Evolutionary conservation across 1,140 invertebrate species (phyloP).

Genomic region (Cotesia typhae): DNA sequence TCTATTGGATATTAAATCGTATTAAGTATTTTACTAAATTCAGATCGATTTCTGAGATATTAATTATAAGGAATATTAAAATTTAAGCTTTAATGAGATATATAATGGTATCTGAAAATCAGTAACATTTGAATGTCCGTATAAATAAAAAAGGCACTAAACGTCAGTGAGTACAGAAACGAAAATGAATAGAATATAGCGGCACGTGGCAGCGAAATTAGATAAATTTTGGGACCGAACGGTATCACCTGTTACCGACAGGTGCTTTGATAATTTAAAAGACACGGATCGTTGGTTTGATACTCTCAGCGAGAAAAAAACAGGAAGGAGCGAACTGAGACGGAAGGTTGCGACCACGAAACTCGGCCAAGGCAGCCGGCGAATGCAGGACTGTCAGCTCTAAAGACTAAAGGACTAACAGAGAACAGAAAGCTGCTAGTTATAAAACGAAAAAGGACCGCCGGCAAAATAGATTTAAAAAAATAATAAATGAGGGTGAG

Average conservation of each 20-base stretch:
- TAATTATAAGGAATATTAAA: too few species aligned
- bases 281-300: slow-evolving; percentile 24
- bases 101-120: too few species aligned
- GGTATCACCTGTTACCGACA: slow-evolving; percentile 25
- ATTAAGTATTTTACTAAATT: too few species aligned
- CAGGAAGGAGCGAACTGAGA: slow-evolving; percentile 14
- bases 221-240: not conserved
- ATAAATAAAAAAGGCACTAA: not conserved
- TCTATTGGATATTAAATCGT: too few species aligned
- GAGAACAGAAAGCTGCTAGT: not conserved
- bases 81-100: too few species aligned
- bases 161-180: not conserved
- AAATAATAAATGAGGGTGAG: slow-evolving; percentile 21
- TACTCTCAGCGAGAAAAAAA: too few species aligned
- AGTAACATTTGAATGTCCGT: too few species aligned
- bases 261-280: slow-evolving; percentile 10
- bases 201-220: slow-evolving; percentile 17
- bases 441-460: not conserved
- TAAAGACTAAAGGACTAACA: not conserved
- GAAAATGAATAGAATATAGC: not conserved
- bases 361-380: slow-evolving; percentile 27
- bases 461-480: not conserved
- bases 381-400: not conserved
- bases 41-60: too few species aligned
- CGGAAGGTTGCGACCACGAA: slow-evolving; percentile 19